Percentiles rank a stretch among this genome's conserved stretches.
These are phyloP conservation scores for Hypothenemus hampei DNA, from an alignment of 1,140 invertebrate species.

Conservation along the genomic window DNA sequence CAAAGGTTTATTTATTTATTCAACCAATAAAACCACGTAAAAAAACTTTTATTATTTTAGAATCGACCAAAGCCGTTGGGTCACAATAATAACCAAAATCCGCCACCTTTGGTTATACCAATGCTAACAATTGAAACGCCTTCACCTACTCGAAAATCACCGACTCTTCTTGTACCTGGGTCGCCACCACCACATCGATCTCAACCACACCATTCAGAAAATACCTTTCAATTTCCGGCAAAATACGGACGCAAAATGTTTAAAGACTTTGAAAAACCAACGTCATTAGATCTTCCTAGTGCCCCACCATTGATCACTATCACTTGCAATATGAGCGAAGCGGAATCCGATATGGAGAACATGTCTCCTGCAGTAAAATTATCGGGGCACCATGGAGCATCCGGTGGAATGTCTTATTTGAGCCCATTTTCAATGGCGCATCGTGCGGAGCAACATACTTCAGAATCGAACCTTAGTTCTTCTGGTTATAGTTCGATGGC, in stretches of 20 bases:
- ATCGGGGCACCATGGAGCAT: constrained; percentile 39
- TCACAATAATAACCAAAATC: constrained; percentile 36
- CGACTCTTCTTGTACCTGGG: constrained; percentile 46
- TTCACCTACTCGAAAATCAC: constrained; percentile 50
- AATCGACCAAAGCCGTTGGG: constrained; percentile 48
- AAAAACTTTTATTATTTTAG: constrained; percentile 38
- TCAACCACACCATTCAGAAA: constrained; percentile 34
- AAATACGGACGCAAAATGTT: constrained; percentile 42
- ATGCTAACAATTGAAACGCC: constrained; percentile 58
- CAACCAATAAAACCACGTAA: neutral
- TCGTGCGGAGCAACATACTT: constrained; percentile 63
- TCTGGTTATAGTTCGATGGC: constrained; percentile 80
- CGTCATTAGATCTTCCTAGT: constrained; percentile 59
- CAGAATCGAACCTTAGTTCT: constrained; percentile 73
- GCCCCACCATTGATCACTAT: constrained; percentile 68
- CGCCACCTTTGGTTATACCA: constrained; percentile 53
- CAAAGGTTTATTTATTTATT: no score
- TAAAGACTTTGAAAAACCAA: constrained; percentile 54
- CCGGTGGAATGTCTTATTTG: constrained; percentile 63
- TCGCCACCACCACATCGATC: constrained; percentile 59
- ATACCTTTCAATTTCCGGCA: constrained; percentile 43
- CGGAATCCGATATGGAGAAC: constrained; percentile 65
- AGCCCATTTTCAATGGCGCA: constrained; percentile 70
- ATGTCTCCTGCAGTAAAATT: constrained; percentile 51
- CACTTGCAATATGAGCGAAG: constrained; percentile 66